A percentile compares a stretch with the other conserved stretches of the same genome.
phyloP scores from a whole-genome alignment of 2,888 invertebrate genomes.

The Heteromurus nitidus region DNA sequence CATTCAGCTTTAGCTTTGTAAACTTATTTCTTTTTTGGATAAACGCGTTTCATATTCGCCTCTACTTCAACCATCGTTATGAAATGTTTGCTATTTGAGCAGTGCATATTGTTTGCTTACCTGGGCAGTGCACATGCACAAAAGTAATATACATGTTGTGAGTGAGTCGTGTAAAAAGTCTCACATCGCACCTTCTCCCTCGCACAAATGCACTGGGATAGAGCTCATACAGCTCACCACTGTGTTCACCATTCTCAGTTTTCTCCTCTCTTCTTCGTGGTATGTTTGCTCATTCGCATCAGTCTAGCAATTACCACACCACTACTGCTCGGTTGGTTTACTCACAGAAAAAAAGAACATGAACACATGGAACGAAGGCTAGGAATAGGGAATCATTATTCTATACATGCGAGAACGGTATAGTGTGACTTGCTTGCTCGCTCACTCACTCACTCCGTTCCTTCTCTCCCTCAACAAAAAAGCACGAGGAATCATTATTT shows the following conservation, averaged over 20 bases:
- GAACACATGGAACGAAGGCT: conserved; percentile 60
- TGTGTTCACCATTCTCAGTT: neutral
- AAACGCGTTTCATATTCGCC: no score
- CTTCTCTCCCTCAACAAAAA: conserved; percentile 50
- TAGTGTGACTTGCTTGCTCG: conserved; percentile 50
- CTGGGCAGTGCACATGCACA: neutral
- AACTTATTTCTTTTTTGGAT: no score
- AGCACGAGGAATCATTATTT: conserved; percentile 56
- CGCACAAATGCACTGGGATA: neutral
- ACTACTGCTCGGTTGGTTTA: conserved; percentile 13
- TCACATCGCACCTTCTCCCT: conserved; percentile 50
- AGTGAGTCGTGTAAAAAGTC: conserved; percentile 37
- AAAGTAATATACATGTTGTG: conserved; percentile 1
- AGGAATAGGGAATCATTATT: conserved; percentile 56
- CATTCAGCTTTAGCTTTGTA: no score
- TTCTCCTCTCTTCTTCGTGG: conserved; percentile 26
- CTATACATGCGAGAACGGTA: conserved; percentile 45
- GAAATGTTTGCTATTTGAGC: neutral
- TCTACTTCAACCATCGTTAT: neutral
- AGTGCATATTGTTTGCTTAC: conserved; percentile 16
- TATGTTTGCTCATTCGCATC: conserved; percentile 34
- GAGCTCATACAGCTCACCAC: neutral
- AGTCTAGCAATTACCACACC: conserved; percentile 55
- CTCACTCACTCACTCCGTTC: conserved; percentile 1
- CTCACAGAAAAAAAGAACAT: conserved; percentile 40